phyloP scores from a whole-genome alignment of 2,797 vertebrate species.

The Typhlichthys eigenmanni region DNA sequence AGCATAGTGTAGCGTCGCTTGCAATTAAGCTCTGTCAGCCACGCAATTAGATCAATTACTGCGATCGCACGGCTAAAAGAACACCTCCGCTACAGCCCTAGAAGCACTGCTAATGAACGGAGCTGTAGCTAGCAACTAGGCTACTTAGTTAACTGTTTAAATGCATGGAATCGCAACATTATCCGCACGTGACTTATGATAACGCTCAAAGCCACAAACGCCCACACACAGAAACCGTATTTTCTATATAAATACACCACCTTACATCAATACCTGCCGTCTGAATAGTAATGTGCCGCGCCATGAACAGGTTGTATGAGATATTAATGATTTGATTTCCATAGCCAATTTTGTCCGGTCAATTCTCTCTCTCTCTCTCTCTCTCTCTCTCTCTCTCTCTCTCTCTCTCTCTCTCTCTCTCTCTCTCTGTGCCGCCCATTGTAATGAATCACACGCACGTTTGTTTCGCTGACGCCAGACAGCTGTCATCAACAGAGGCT shows the following conservation, averaged over 20 bases:
- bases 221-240: slow-evolving; percentile 45
- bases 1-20: slow-evolving; percentile 42
- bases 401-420: slow-evolving; percentile 22
- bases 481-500: slow-evolving; percentile 58
- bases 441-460: slow-evolving; percentile 41
- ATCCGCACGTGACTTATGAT: slow-evolving; percentile 14
- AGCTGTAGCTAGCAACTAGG: background rate
- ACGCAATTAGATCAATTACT: slow-evolving; percentile 67
- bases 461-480: slow-evolving; percentile 54
- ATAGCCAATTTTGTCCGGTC: slow-evolving; percentile 43
- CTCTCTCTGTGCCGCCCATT: slow-evolving; percentile 10
- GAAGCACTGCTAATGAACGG: slow-evolving; percentile 61
- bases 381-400: background rate
- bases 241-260: slow-evolving; percentile 47
- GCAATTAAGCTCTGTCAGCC: slow-evolving; percentile 61
- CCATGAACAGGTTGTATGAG: slow-evolving; percentile 62
- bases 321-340: slow-evolving; percentile 62
- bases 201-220: slow-evolving; percentile 24
- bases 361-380: background rate
- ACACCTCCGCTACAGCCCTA: slow-evolving; percentile 53
- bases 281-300: slow-evolving; percentile 54
- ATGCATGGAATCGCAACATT: slow-evolving; percentile 57
- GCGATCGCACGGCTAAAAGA: slow-evolving; percentile 70
- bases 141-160: slow-evolving; percentile 63
- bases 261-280: slow-evolving; percentile 63